Evolutionary conservation across 2,888 invertebrate species (phyloP).

Genomic region (Ormyrus thymus): DNA sequence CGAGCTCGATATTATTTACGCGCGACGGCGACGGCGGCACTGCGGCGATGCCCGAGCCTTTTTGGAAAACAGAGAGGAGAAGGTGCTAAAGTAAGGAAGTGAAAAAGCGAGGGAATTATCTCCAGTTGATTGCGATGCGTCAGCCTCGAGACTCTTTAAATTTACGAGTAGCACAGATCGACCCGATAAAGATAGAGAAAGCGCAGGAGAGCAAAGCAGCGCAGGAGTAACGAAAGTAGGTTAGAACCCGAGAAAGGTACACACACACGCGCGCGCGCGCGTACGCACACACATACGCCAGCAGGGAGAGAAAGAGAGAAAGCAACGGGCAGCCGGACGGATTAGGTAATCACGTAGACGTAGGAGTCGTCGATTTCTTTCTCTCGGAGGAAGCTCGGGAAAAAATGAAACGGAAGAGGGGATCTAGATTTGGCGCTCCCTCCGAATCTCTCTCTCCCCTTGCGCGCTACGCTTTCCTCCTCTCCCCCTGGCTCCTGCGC

Average conservation of each 20-base stretch:
- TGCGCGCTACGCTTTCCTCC: background rate
- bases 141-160: slow-evolving; percentile 44
- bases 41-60: too few relatives aligned
- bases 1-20: background rate
- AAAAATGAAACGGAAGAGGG: background rate
- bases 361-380: background rate
- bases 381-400: background rate
- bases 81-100: background rate
- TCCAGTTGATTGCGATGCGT: slow-evolving; percentile 49
- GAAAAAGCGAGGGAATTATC: slow-evolving; percentile 22
- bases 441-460: slow-evolving; percentile 3
- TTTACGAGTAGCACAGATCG: slow-evolving; percentile 46
- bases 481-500: background rate
- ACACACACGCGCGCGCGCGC: background rate
- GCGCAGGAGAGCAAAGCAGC: slow-evolving; percentile 1
- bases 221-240: slow-evolving; percentile 32
- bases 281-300: background rate
- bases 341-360: slow-evolving; percentile 41
- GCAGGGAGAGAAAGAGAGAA: too few relatives aligned
- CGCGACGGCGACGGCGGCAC: background rate
- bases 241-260: slow-evolving; percentile 26
- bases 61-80: background rate
- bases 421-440: background rate
- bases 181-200: slow-evolving; percentile 26
- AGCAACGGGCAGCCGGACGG: background rate